Conservation (phyloP, 2,888 invertebrate genomes). For the Drosophila demipolita region DNA sequence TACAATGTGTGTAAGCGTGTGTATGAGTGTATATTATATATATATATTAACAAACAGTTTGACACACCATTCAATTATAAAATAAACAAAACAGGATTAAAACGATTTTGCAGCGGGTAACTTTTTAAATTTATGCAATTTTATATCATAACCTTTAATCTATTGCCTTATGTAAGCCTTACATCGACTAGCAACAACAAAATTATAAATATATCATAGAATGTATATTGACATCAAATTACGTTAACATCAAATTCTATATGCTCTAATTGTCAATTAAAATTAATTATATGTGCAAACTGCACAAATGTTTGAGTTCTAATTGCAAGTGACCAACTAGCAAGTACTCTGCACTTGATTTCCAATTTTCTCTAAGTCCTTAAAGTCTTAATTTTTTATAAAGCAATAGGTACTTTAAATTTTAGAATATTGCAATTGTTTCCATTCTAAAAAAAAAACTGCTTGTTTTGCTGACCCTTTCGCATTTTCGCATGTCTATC, state of each 20-base stretch:
- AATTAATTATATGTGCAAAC: slow-evolving; percentile 4
- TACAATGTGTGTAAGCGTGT: neutral
- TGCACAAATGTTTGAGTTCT: neutral
- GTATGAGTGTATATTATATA: neutral
- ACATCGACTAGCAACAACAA: neutral
- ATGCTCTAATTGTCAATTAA: slow-evolving; percentile 6
- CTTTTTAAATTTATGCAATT: neutral
- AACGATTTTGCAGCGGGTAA: neutral
- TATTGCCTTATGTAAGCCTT: neutral
- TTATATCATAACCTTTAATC: neutral
- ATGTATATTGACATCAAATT: neutral
- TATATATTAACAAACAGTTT: slow-evolving; percentile 8
- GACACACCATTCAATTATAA: neutral
- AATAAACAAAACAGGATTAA: neutral
- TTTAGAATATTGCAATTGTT: neutral
- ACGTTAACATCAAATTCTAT: neutral
- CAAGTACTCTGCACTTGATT: neutral
- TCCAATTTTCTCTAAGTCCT: neutral
- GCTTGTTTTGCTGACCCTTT: neutral
- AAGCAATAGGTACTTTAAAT: neutral
- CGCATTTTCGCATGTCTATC: neutral
- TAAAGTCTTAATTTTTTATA: neutral
- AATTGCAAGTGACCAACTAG: neutral
- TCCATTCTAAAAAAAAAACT: neutral
- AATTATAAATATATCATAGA: neutral